Evolutionary conservation across 2,888 invertebrate genomes (phyloP), one percentile per base, ranked within the genome.

Genomic region (Nudaria mundana): DNA sequence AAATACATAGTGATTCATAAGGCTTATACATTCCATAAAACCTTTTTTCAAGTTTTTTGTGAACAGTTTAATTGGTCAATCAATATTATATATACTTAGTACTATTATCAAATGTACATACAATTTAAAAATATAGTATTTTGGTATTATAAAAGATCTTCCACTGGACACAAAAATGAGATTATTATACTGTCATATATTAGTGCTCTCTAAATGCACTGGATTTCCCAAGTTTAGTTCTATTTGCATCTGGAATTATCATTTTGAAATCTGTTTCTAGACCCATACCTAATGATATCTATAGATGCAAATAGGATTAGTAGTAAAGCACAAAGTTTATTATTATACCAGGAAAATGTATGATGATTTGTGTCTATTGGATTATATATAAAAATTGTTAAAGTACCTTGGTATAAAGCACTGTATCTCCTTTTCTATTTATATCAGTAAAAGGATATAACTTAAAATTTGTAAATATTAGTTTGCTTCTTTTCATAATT

Each of bases 11-110:
- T 77, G 76, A 73, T 67, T 69, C 69, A 50, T 65, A 77, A 78
- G 77, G 83, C 83, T 84, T 80, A 78, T 84, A 87, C 86, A 87
- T 87, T 87, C 86, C 86, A 87, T 79, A 72, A 81, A 75, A 77
- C 77, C 73, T 71, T 63, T 64, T 71, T 71, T 75, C 76, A 77
- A 75, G 70, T 75, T 60, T n/a, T n/a, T 60, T 73, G 65, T 77
- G 61, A 76, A 79, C 74, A 72, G 69, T 74, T 71, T 68, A 67
- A 80, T 82, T 77, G 76, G 76, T 81, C 63, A 61, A 44, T 62
- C 52, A 54, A 57, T 60, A 64, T 64, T 62, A 56, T 61, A 58
- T 62, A 48, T 48, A 41, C 51, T 64, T 62, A 61, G 52, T 56
- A 55, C 55, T 62, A 61, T 43, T 41, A 61, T 47, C 40, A 50